A percentile compares a stretch with the other conserved stretches of the same genome.
Conservation (phyloP, 2,888 invertebrate species). For the Athalia rosae region DNA sequence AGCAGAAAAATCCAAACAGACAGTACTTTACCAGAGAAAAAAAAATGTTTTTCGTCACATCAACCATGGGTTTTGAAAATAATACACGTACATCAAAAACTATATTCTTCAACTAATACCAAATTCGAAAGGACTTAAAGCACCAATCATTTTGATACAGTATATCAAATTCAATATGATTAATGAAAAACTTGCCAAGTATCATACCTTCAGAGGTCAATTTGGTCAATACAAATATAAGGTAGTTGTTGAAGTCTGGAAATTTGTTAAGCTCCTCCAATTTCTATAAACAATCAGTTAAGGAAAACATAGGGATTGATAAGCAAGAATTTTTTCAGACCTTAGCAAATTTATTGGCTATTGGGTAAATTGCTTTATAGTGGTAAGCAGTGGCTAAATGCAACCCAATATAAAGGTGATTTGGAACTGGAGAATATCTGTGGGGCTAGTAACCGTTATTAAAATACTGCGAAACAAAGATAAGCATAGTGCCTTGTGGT, state of each 20-base stretch:
- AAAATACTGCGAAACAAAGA: not conserved
- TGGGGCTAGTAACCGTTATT: not conserved
- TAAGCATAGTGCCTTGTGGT: no score
- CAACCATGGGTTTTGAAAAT: no score
- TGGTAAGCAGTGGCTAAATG: no score
- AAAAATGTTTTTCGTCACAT: no score
- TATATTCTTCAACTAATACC: no score
- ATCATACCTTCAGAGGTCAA: constrained; percentile 85
- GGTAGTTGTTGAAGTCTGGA: constrained; percentile 99
- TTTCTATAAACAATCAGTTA: constrained; percentile 83
- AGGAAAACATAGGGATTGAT: constrained; percentile 71
- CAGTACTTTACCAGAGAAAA: no score
- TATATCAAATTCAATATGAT: not conserved
- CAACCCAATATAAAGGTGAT: no score
- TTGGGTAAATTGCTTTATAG: not conserved
- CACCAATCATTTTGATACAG: no score
- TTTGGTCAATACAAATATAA: constrained; percentile 98
- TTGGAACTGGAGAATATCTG: no score
- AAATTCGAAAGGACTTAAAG: no score
- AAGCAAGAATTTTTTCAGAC: not conserved
- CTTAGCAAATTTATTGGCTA: not conserved
- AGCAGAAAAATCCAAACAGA: no score
- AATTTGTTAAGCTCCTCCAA: constrained; percentile 98
- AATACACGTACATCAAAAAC: no score
- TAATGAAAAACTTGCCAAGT: constrained; percentile 10